Evolutionary conservation across 2,888 invertebrate genomes (phyloP), one percentile per base, ranked within the genome.

Genomic region (Junonia oenone): DNA sequence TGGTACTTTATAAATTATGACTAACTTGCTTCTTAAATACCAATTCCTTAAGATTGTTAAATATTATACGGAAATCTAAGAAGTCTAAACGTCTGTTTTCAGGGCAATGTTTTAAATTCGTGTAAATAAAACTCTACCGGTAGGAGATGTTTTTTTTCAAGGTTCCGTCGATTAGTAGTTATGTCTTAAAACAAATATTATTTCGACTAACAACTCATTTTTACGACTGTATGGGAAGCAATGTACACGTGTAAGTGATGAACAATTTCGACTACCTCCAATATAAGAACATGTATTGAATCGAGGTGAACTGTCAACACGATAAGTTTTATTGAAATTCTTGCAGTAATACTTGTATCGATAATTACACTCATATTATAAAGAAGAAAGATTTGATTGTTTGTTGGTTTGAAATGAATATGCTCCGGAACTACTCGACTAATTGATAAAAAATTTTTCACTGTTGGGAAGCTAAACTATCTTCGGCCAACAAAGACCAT

Each of bases 131-230:
- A 11, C 15, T 54, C 6, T 54, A 48, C 47, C 53, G 53, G 53
- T 48, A 48, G 38, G 37, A 48, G 56, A 45, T 37, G 53, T 29
- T 29, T 29, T 27, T 43, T 31, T 47, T 45, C 49, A 49, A 57
- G 49, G 53, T 49, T 53, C 43, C 31, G 40, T 53, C 19, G 13
- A 37, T 49, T 57, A 53, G 37, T 52, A 22, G 53, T 53, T 49
- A 14, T 48, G 48, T 48, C 19, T 49, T 49, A 37, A 37, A 47
- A 43, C 35, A 56, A 52, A 56, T 52, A 48, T 56, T 35, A 47
- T 43, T 43, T 26, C 22, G n/a, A 13, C 26, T 43, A 43, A 43
- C 13, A 43, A 17, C 2, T 13, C 6, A 43, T 26, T 43, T 26
- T 11, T 27, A 38, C 38, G 49, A 38, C 15, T 27, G 19, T 47